Conservation (phyloP, 2,888 invertebrate genomes). For the Pachycephus smyrnensis region DNA sequence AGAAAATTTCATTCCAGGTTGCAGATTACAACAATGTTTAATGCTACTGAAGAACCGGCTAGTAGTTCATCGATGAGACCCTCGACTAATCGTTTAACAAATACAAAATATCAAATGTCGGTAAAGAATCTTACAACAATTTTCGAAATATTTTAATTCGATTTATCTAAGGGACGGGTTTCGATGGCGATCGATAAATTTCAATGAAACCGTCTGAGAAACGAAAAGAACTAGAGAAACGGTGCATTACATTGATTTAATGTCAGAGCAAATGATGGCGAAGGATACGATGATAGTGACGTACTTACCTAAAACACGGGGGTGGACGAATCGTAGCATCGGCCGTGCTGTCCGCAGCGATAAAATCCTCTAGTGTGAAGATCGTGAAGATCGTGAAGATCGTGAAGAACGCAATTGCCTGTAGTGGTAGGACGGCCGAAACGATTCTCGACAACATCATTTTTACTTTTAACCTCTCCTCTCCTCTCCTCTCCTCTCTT, state of each 20-base stretch:
- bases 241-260: too few species aligned
- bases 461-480: constrained; percentile 30
- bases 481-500: constrained; percentile 9
- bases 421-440: constrained; percentile 41
- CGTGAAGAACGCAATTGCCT: constrained; percentile 34
- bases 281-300: constrained; percentile 7
- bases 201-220: too few species aligned
- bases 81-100: background rate
- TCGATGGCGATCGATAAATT: too few species aligned
- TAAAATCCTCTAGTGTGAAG: constrained; percentile 32
- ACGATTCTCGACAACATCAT: constrained; percentile 48
- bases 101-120: background rate
- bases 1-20: background rate
- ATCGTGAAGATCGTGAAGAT: constrained; percentile 8
- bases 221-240: too few species aligned
- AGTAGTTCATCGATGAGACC: too few species aligned
- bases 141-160: background rate
- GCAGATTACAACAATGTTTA: too few species aligned
- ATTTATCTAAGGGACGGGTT: background rate
- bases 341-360: constrained; percentile 26
- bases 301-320: constrained; percentile 61
- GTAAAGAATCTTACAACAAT: too few species aligned
- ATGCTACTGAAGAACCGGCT: too few species aligned
- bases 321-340: constrained; percentile 36
- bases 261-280: background rate